Percentiles rank a stretch among this genome's conserved stretches.
phyloP scores from a whole-genome alignment of 2,113 vertebrate genomes.

The Leptobrachium leishanense region DNA sequence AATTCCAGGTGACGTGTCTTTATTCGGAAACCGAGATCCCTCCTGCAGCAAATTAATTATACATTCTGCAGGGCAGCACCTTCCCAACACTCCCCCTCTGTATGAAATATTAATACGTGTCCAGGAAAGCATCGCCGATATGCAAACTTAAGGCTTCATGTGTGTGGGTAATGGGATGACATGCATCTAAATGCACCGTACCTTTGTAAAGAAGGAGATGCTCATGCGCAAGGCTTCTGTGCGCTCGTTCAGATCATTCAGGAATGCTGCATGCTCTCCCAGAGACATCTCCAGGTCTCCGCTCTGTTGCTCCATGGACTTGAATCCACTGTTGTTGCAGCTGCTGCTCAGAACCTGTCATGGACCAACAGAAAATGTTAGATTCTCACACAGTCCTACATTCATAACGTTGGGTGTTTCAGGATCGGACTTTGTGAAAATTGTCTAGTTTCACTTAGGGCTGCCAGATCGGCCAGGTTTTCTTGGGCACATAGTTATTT shows the following conservation, averaged over 20 bases:
- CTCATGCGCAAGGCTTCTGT: slow-evolving; percentile 73
- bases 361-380: background rate
- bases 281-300: slow-evolving; percentile 64
- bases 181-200: slow-evolving; percentile 36
- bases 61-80: no score
- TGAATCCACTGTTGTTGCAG: slow-evolving; percentile 12
- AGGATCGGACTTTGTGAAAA: background rate
- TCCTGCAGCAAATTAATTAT: no score
- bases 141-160: no score
- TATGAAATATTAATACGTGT: no score
- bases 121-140: no score
- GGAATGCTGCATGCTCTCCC: slow-evolving; percentile 67
- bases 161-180: no score
- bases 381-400: background rate
- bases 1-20: no score
- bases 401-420: background rate
- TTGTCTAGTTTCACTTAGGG: no score
- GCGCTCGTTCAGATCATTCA: slow-evolving; percentile 66
- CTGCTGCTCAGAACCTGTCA: slow-evolving; percentile 12
- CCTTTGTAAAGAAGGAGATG: slow-evolving; percentile 72
- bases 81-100: no score
- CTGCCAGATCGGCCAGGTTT: no score
- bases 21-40: no score
- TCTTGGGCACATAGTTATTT: no score
- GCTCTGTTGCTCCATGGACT: slow-evolving; percentile 53